A percentile compares a stretch with the other conserved stretches of the same genome.
Evolutionary conservation across 2,888 invertebrate genomes (phyloP).

Genomic region (Tridacna crocea): DNA sequence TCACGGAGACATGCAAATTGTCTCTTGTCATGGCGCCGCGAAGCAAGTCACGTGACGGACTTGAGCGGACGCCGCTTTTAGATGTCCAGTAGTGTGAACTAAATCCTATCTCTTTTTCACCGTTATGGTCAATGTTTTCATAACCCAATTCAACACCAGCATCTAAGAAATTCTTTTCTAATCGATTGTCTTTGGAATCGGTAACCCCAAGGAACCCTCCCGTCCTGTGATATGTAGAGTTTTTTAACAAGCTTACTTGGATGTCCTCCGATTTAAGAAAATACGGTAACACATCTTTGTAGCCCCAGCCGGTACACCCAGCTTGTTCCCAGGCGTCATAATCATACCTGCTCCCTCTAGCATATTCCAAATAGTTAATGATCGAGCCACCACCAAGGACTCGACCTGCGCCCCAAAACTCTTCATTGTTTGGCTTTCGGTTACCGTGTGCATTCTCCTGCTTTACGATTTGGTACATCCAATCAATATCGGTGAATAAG

Average conservation of each 20-base stretch:
- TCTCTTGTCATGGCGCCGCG: conserved; percentile 66
- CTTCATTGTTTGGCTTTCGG: background rate
- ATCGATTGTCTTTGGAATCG: background rate
- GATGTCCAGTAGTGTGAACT: conserved; percentile 4
- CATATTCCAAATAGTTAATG: conserved; percentile 9
- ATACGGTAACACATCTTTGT: conserved; percentile 36
- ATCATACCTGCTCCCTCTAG: conserved; percentile 20
- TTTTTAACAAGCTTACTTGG: background rate
- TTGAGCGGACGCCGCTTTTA: conserved; percentile 73
- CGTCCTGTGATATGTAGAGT: conserved; percentile 12
- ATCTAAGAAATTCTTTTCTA: conserved; percentile 1
- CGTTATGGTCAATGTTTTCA: conserved; percentile 34
- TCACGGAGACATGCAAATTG: conserved; percentile 71
- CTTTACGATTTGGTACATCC: conserved; percentile 18
- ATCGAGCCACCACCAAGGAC: background rate
- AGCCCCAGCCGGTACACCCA: conserved; percentile 34
- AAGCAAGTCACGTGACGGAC: conserved; percentile 77
- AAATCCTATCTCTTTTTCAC: conserved; percentile 10
- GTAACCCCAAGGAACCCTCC: conserved; percentile 21
- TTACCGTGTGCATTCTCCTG: background rate
- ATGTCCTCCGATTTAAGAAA: conserved; percentile 39
- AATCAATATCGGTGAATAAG: background rate
- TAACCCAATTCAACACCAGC: conserved; percentile 26
- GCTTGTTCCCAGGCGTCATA: conserved; percentile 26
- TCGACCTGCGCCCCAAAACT: conserved; percentile 16